phyloP scores from a whole-genome alignment of 2,113 vertebrate species.

The Hipposideros armiger region DNA sequence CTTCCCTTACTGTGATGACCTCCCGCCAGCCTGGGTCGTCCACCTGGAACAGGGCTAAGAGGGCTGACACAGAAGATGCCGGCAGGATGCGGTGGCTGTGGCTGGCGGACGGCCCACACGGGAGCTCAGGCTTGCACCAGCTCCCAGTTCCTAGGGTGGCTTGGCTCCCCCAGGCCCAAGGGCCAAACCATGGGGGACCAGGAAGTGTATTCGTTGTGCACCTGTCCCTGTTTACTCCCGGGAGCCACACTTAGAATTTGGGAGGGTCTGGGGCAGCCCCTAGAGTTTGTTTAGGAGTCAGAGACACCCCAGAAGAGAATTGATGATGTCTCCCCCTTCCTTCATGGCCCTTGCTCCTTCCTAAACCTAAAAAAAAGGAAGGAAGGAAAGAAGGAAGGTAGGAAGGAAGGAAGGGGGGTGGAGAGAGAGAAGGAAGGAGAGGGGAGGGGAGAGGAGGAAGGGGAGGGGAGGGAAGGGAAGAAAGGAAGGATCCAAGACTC shows the following conservation, averaged over 20 bases:
- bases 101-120: neutral
- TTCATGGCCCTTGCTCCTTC: neutral
- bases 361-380: neutral
- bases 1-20: neutral
- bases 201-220: fast-evolving
- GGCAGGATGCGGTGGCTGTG: neutral
- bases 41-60: neutral
- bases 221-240: neutral
- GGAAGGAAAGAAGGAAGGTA: no score
- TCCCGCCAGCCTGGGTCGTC: neutral
- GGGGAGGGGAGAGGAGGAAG: no score
- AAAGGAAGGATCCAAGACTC: neutral
- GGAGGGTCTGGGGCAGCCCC: neutral
- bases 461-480: no score
- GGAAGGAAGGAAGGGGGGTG: no score
- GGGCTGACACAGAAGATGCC: neutral
- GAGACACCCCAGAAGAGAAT: neutral
- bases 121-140: neutral
- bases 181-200: neutral
- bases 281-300: neutral
- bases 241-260: neutral
- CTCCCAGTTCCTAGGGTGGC: no score
- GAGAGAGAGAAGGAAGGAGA: no score
- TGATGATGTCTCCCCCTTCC: neutral
- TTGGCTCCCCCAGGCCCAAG: neutral